Percentiles rank a stretch among this genome's conserved stretches.
phyloP scores from a whole-genome alignment of 2,888 invertebrate species.

The Pyrgus malvae region DNA sequence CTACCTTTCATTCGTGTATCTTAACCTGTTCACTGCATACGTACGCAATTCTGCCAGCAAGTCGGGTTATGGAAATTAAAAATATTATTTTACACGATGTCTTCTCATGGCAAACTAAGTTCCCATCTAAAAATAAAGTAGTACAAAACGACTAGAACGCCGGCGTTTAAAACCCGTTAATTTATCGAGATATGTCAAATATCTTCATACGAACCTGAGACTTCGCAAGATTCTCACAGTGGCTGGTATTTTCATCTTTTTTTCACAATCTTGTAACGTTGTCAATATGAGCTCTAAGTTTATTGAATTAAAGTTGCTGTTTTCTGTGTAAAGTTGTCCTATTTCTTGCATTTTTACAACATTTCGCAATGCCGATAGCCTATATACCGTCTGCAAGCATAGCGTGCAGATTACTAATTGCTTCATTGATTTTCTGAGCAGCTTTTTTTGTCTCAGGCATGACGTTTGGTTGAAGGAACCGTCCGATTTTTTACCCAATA shows the following conservation, averaged over 20 bases:
- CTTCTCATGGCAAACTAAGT: background rate
- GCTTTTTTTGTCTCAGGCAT: slow-evolving; percentile 31
- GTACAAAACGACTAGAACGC: slow-evolving; percentile 2
- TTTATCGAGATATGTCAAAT: slow-evolving; percentile 41
- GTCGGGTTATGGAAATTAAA: background rate
- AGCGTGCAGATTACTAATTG: slow-evolving; percentile 56
- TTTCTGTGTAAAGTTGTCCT: slow-evolving; percentile 5
- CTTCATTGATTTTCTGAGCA: slow-evolving; percentile 52
- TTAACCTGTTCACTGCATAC: too few relatives aligned
- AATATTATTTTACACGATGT: background rate
- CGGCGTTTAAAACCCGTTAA: slow-evolving; percentile 31
- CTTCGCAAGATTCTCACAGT: slow-evolving; percentile 42
- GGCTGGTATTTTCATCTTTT: slow-evolving; percentile 27
- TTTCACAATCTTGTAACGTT: background rate
- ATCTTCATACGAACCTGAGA: slow-evolving; percentile 33
- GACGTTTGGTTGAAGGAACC: slow-evolving; percentile 24
- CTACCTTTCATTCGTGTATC: too few relatives aligned
- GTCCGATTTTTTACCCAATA: slow-evolving; percentile 14
- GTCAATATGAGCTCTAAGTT: slow-evolving; percentile 15
- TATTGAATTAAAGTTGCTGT: background rate
- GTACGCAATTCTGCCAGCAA: too few relatives aligned
- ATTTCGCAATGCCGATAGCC: slow-evolving; percentile 27
- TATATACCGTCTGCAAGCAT: slow-evolving; percentile 28
- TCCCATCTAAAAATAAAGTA: slow-evolving; percentile 10
- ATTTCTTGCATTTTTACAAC: slow-evolving; percentile 30